Evolutionary conservation across 2,888 invertebrate genomes (phyloP).

Genomic region (Limnephilus auricula): DNA sequence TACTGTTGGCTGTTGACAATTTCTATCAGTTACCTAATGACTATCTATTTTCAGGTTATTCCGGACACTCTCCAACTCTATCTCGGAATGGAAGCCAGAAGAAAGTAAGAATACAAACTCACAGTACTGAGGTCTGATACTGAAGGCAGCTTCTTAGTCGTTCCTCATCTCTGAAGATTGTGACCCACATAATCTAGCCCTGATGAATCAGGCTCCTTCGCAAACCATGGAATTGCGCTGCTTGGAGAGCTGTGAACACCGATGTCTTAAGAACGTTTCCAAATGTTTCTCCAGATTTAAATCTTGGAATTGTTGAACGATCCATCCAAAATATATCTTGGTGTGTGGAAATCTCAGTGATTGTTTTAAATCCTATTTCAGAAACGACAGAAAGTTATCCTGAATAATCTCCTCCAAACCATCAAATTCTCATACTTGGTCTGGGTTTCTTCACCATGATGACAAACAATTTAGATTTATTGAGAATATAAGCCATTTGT

Average conservation of each 20-base stretch:
- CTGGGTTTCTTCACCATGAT: too few relatives aligned
- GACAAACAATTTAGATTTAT: background rate
- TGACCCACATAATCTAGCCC: background rate
- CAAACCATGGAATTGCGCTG: too few relatives aligned
- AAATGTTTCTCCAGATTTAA: background rate
- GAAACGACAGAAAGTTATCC: background rate
- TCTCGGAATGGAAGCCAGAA: conserved; percentile 92
- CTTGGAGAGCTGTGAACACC: background rate
- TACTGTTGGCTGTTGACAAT: too few relatives aligned
- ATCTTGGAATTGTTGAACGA: background rate
- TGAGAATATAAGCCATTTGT: background rate
- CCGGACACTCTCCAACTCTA: conserved; percentile 89
- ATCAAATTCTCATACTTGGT: too few relatives aligned
- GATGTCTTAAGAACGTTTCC: background rate
- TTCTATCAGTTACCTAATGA: background rate
- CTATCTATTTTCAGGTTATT: conserved; percentile 76
- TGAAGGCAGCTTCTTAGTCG: background rate
- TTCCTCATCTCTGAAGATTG: background rate
- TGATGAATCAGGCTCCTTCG: background rate
- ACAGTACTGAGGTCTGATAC: conserved; percentile 90
- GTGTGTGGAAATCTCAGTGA: background rate
- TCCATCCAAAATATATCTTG: background rate
- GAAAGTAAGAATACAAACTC: conserved; percentile 94
- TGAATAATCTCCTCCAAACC: background rate
- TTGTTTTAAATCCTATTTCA: background rate